These are phyloP conservation scores for Dromiciops gliroides DNA, from an alignment of 2,113 vertebrate genomes.

Conservation along the genomic window DNA sequence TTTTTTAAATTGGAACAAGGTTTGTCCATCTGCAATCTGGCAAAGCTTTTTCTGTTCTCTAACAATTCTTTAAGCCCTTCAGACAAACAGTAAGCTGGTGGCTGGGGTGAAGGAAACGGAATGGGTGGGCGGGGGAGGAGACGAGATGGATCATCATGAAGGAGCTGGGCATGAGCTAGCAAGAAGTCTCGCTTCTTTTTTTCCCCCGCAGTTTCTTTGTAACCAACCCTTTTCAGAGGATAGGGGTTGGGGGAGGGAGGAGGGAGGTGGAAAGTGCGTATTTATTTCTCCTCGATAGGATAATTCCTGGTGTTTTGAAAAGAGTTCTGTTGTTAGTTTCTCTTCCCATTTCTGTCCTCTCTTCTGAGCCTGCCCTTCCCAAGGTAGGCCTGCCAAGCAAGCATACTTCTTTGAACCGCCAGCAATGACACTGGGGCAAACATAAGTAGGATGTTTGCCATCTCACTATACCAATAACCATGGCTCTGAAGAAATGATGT, in stretches of 20 bases:
- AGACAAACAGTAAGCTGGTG: not conserved
- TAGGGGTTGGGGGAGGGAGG: not conserved
- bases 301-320: not conserved
- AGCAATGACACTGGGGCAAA: not conserved
- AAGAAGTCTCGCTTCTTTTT: fast-evolving
- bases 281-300: not conserved
- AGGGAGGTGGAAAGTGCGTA: not conserved
- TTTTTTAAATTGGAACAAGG: not conserved
- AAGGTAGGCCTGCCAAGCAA: no score
- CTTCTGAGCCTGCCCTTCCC: not conserved
- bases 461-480: not conserved
- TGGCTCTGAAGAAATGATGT: not conserved
- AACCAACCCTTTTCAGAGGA: not conserved
- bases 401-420: not conserved
- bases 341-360: not conserved
- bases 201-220: not conserved
- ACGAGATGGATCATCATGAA: not conserved
- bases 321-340: not conserved
- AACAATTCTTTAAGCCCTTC: not conserved
- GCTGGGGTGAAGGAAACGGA: not conserved
- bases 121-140: not conserved
- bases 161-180: not conserved
- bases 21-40: not conserved
- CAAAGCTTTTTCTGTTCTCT: not conserved
- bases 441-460: not conserved